Base-by-base conservation (phyloP, 35 echinoderm and acorn worm species). In the Ptychodera flava region DNA sequence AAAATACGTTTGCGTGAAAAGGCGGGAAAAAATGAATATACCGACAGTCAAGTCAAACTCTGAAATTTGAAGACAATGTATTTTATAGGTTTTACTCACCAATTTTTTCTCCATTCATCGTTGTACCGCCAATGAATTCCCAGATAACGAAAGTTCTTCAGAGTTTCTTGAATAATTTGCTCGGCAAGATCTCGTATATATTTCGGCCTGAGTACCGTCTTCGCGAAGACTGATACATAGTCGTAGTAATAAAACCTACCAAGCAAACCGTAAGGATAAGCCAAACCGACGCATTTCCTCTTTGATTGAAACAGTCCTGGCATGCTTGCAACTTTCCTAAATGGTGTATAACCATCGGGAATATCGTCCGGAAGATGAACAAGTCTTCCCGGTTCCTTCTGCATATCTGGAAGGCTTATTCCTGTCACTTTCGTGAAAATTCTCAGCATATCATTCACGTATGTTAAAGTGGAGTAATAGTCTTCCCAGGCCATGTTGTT, bases 31-130 rank as follows among this genome's bases (percentile, higher is more conserved):
- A n/a, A n/a, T n/a, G n/a, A n/a, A n/a, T n/a, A n/a, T n/a, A n/a
- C n/a, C n/a, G n/a, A n/a, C n/a, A n/a, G n/a, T n/a, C n/a, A n/a
- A n/a, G n/a, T n/a, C n/a, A n/a, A n/a, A n/a, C n/a, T n/a, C n/a
- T n/a, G n/a, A n/a, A n/a, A n/a, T n/a, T n/a, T n/a, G n/a, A n/a
- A n/a, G n/a, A n/a, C n/a, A n/a, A n/a, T n/a, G n/a, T n/a, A n/a
- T n/a, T n/a, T n/a, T n/a, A n/a, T n/a, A n/a, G n/a, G n/a, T 64
- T 64, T 6, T 64, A 35, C 82, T 83, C n/a, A 83, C 82, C 82
- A 83, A 35, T 36, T 0, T 16, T 36, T 10, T 30, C 37, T 34
- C 1, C 31, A 83, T 28, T 83, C 82, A 1, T 83, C 35, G 37
- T 83, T 83, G 34, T 36, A 36, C 37, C 82, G 1, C 82, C 82